Base-by-base conservation (phyloP, 1,140 invertebrate species). In the Goniozus legneri region DNA sequence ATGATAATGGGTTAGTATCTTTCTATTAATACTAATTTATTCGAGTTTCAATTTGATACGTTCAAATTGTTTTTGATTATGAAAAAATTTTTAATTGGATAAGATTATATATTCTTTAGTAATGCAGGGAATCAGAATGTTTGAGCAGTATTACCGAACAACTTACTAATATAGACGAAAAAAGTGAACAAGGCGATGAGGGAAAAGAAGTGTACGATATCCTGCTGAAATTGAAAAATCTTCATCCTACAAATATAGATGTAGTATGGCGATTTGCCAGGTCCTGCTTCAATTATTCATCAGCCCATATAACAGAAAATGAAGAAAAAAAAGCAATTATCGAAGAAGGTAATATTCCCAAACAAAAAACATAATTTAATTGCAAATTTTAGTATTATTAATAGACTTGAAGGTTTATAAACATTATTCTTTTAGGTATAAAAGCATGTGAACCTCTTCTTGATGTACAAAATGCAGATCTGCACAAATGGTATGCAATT, bases 401-500 rank as follows among this genome's bases (percentile, higher is more conserved):
- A n/a, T 31, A 16, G 12, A 1, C 7, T 20, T 27, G 12, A 49
- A 31, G 14, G 7, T 33, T 13, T 44, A 36, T 39, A 53, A 31
- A 35, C 15, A 19, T 38, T 40, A 32, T 44, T 41, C 16, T 56
- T 54, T 45, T 50, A 85, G 84, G 83, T 56, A 75, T 81, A 41
- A 72, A 80, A 27, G 78, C 78, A 53, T 87, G 84, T 45, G 70
- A 80, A 53, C 65, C 68, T 60, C 77, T 86, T 45, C 58, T 90
- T 8, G 61, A 82, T 49, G 62, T 76, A 3, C 58, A 77, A 13
- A 75, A 79, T 63, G 68, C 79, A 1, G 79, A 88, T 60, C 77
- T 83, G 20, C 87, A 90, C 64, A 91, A 91, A 73, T 91, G 88
- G 87, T 88, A 80, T 69, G 87, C 87, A 7, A 85, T 90, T 37